Base-by-base conservation (phyloP, 2,797 vertebrate genomes). In the Scolopax rusticola region DNA sequence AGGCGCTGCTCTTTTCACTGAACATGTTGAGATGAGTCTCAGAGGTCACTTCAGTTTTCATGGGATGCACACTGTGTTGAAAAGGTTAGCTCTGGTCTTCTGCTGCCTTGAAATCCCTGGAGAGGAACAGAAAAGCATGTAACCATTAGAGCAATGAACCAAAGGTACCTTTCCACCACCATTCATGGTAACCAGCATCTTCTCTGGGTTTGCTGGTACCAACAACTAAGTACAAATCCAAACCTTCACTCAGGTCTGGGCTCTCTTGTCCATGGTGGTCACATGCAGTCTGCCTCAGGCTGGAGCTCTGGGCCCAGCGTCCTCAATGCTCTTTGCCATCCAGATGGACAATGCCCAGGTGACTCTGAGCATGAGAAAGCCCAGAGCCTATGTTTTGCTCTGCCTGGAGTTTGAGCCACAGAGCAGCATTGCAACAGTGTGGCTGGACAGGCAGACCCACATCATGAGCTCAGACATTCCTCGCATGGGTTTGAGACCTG, bases 1-100 rank as follows among this genome's bases (percentile, higher is more conserved):
- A 96, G 57, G 97, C 97, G 0, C 95, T 95, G 90, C 92, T 97
- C 90, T 98, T 98, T 83, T 99, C 98, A 6, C 81, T 96, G 87
- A 97, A 94, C 97, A 97, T 97, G 53, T 84, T 96, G 93, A 73
- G 75, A 48, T 14, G 53, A 15, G 53, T 82, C 82, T 96, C 63
- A 57, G 70, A 80, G 59, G 65, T 64, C 41, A 5, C 50, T 54
- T 80, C 70, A 74, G 45, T 68, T 24, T 33, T 96, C 45, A 73
- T 11, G 1, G 65, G n/a, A 21, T 19, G 16, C 16, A 38, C 15
- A 28, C 19, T 40, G 5, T 30, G 20, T 56, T 65, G 33, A 79
- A 38, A 79, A 82, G 65, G 25, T 9, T 27, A 24, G 2, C 16
- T 12, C 43, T 54, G 53, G n/a, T 82, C 38, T 81, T 38, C 60